Evolutionary conservation across 2,888 invertebrate genomes (phyloP).

Genomic region (Halictus ligatus): DNA sequence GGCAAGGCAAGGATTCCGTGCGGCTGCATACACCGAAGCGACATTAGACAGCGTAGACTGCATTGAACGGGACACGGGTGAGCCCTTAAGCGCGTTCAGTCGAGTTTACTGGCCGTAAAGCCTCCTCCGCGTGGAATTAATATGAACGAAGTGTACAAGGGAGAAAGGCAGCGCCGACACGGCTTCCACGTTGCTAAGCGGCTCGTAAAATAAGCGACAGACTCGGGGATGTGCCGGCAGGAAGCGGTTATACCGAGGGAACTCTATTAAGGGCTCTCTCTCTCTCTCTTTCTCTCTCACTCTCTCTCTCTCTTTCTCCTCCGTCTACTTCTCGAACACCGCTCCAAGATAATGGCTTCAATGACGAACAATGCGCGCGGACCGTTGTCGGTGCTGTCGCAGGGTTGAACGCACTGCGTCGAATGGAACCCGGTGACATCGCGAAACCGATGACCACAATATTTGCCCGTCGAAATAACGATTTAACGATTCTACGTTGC

Average conservation of each 20-base stretch:
- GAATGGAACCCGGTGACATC: slow-evolving; percentile 10
- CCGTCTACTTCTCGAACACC: slow-evolving; percentile 13
- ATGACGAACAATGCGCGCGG: slow-evolving; percentile 40
- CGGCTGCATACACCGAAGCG: slow-evolving; percentile 15
- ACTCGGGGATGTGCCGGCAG: slow-evolving; percentile 33
- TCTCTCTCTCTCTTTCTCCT: background rate
- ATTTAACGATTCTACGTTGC: background rate
- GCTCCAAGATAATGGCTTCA: slow-evolving; percentile 44
- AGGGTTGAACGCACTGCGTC: slow-evolving; percentile 27
- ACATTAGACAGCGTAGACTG: slow-evolving; percentile 16
- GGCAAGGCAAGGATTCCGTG: slow-evolving; percentile 18
- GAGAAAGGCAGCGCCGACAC: slow-evolving; percentile 40
- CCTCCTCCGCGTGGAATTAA: slow-evolving; percentile 53
- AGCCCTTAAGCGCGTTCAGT: slow-evolving; percentile 46
- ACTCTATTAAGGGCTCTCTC: slow-evolving; percentile 41
- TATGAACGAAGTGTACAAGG: slow-evolving; percentile 55
- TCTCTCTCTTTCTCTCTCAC: background rate
- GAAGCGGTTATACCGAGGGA: slow-evolving; percentile 46
- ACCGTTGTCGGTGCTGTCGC: slow-evolving; percentile 6
- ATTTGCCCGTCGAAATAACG: background rate
- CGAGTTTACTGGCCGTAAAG: slow-evolving; percentile 58
- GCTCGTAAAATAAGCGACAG: slow-evolving; percentile 53
- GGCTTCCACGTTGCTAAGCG: slow-evolving; percentile 47
- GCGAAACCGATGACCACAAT: background rate
- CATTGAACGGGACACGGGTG: slow-evolving; percentile 35